These are phyloP conservation scores for Babylonia areolata DNA, from an alignment of 1,140 invertebrate species.

Conservation along the genomic window DNA sequence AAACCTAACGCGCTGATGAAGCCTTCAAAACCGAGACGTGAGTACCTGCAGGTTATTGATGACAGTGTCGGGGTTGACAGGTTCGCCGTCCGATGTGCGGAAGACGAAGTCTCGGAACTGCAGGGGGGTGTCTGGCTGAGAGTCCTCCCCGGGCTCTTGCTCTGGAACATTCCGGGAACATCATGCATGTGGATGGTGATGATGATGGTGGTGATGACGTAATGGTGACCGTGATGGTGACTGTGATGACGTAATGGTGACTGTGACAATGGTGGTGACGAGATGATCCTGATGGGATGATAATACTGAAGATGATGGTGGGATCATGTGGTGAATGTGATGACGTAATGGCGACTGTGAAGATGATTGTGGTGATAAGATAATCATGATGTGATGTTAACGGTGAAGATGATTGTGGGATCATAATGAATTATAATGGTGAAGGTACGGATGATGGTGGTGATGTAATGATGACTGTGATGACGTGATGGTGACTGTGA, in stretches of 20 bases:
- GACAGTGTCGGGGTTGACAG: neutral
- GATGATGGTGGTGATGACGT: neutral
- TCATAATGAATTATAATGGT: no score
- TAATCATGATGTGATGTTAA: no score
- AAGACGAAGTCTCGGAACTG: neutral
- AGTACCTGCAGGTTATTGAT: neutral
- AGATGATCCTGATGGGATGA: neutral
- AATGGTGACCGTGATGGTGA: neutral
- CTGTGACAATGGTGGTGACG: neutral
- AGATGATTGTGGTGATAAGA: no score
- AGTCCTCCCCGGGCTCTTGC: neutral
- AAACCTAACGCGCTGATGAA: no score
- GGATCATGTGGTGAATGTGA: neutral
- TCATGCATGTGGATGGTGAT: neutral
- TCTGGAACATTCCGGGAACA: neutral
- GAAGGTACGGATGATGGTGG: no score
- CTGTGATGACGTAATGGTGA: neutral
- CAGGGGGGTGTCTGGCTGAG: constrained; percentile 9
- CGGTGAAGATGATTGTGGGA: neutral
- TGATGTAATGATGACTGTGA: no score
- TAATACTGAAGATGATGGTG: neutral
- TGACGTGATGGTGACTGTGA: fast-evolving
- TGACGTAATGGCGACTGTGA: no score
- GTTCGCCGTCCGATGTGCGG: constrained; percentile 12
- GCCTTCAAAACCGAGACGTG: no score